These are phyloP conservation scores for Cyprinella venusta DNA, from an alignment of 2,797 vertebrate species.

Conservation along the genomic window DNA sequence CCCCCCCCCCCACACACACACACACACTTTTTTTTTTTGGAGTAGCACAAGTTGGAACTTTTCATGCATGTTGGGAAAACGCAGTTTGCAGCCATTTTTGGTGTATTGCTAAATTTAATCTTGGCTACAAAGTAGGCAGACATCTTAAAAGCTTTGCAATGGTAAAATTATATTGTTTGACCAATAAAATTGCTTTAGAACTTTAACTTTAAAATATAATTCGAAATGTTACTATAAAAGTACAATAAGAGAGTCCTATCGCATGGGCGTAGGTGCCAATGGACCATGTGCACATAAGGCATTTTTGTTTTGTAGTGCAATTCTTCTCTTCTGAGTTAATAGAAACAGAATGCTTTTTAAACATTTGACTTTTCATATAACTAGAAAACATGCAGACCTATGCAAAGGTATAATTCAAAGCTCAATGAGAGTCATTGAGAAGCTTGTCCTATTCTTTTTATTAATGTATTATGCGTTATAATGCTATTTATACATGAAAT, in stretches of 20 bases:
- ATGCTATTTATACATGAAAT: background rate
- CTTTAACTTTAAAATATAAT: constrained; percentile 55
- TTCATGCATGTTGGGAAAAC: background rate
- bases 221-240: constrained; percentile 57
- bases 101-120: constrained; percentile 56
- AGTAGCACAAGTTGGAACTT: background rate
- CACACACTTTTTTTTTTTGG: background rate
- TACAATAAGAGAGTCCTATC: constrained; percentile 44
- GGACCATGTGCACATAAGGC: background rate
- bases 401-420: background rate
- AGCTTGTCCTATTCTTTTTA: background rate
- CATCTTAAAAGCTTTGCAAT: constrained; percentile 55
- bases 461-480: background rate
- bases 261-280: constrained; percentile 13
- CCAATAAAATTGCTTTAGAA: constrained; percentile 58
- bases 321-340: background rate
- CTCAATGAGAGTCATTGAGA: background rate
- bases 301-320: background rate
- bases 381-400: background rate
- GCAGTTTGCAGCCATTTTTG: constrained; percentile 53
- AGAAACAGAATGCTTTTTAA: constrained; percentile 10
- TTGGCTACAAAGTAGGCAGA: constrained; percentile 40
- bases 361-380: background rate
- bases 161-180: constrained; percentile 70
- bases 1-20: too few species aligned